A percentile compares a stretch with the other conserved stretches of the same genome.
phyloP scores from a whole-genome alignment of 2,797 vertebrate genomes.

The Acestrorhynchus altus region DNA sequence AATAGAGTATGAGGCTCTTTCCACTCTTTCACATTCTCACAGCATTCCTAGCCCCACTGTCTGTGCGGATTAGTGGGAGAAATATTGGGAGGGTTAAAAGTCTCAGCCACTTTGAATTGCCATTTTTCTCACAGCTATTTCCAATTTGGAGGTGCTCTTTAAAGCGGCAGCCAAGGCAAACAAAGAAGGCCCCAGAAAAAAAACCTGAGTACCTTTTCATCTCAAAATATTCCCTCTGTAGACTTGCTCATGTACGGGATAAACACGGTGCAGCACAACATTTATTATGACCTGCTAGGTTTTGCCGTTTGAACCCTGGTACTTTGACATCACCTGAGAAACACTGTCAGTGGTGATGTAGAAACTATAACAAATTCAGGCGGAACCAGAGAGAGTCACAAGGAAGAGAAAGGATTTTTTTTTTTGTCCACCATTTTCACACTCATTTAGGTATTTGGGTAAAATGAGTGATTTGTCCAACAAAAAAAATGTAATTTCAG shows the following conservation, averaged over 20 bases:
- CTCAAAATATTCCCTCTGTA: slow-evolving; percentile 18
- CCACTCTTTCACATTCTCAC: slow-evolving; percentile 21
- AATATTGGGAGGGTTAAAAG: slow-evolving; percentile 46
- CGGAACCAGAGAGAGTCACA: neutral
- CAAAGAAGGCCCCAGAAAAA: slow-evolving; percentile 34
- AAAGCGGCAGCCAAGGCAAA: slow-evolving; percentile 54
- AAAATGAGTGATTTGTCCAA: too few relatives aligned
- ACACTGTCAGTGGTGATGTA: neutral
- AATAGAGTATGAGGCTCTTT: slow-evolving; percentile 12
- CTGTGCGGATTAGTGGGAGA: slow-evolving; percentile 54
- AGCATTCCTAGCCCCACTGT: slow-evolving; percentile 37
- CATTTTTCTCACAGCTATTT: slow-evolving; percentile 51
- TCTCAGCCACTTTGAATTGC: slow-evolving; percentile 38
- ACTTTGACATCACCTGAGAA: neutral
- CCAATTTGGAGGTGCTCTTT: slow-evolving; percentile 47
- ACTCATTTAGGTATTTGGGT: too few relatives aligned
- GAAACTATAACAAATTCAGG: neutral
- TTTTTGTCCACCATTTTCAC: too few relatives aligned
- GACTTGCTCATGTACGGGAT: slow-evolving; percentile 30
- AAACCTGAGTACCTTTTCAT: slow-evolving; percentile 25
- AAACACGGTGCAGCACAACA: slow-evolving; percentile 11
- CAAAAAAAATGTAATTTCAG: too few relatives aligned
- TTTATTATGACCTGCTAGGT: slow-evolving; percentile 15
- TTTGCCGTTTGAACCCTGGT: slow-evolving; percentile 10
- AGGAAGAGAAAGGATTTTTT: too few relatives aligned